Base-by-base conservation (phyloP, 2,113 vertebrate species). In the Syrmaticus mikado region DNA sequence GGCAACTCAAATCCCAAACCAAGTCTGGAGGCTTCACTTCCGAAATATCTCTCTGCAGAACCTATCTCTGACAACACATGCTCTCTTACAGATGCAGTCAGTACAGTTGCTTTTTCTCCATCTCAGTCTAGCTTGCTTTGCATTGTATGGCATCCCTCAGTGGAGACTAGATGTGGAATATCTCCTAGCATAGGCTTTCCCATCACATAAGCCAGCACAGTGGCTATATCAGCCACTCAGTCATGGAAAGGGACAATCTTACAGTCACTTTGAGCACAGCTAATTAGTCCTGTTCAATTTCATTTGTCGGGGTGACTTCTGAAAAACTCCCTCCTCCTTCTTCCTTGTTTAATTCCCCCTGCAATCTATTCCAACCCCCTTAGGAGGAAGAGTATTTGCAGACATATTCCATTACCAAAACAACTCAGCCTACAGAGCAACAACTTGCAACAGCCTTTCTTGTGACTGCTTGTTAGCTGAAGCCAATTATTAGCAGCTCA, bases 341-440 rank as follows among this genome's bases (percentile, higher is more conserved):
- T 87, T 70, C 21, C n/a, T 75, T 32, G 14, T 77, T 70, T 32
- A 71, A 22, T 74, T 64, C 32, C 24, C 36, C 11, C 8, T 85
- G 27, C 38, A 93, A 72, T 27, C 36, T 21, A 53, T n/a, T 72
- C 48, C 80, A 78, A 73, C 53, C 93, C 74, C 38, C 70, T 91
- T 55, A 87, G 87, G 24, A 89, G 45, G n/a, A 72, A 89, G 94
- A 92, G 72, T 65, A 70, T 30, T 75, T 78, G 16, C 70, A 95
- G 67, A 40, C 60, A 82, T 90, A 88, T 50, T 91, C 38, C 36
- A 36, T 38, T 92, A 80, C 40, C 92, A 95, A 91, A 97, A 76
- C 50, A 96, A 30, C 38, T 89, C 68, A 65, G 28, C 75, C n/a
- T 16, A 64, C 61, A n/a, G 38, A 93, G 79, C 16, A 3, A 32